A percentile compares a stretch with the other conserved stretches of the same genome.
Evolutionary conservation across 2,113 vertebrate species (phyloP).

Genomic region (Panurus biarmicus): DNA sequence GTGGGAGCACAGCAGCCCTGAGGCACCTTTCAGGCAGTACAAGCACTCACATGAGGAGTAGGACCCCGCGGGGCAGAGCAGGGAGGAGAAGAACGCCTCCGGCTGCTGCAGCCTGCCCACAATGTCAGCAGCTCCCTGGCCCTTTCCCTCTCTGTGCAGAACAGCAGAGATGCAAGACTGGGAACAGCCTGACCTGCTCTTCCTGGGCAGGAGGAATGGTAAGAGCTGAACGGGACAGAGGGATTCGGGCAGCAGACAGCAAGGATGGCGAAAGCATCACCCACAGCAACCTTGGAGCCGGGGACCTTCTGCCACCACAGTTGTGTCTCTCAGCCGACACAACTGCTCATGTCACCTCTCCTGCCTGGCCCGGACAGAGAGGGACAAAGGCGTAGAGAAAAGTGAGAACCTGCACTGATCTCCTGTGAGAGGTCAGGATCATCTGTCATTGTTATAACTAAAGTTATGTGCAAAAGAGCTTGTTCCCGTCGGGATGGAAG

Average conservation of each 20-base stretch:
- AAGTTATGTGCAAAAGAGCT: neutral
- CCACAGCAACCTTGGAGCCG: rapidly evolving
- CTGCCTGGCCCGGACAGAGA: neutral
- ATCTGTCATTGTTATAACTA: neutral
- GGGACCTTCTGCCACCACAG: neutral
- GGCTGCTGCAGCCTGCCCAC: neutral
- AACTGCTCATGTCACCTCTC: neutral
- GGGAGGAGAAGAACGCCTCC: neutral
- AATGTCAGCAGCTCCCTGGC: neutral
- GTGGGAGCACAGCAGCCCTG: neutral
- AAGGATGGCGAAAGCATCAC: neutral
- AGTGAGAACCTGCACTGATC: neutral
- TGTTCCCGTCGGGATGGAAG: neutral
- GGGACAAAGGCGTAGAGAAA: rapidly evolving
- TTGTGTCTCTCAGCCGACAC: neutral
- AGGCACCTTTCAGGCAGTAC: neutral
- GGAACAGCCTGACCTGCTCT: neutral
- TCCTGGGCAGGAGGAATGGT: neutral
- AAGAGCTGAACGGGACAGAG: rapidly evolving
- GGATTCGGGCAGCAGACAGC: neutral
- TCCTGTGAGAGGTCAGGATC: neutral
- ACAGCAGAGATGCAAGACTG: rapidly evolving
- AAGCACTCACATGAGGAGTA: neutral
- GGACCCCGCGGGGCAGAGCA: neutral
- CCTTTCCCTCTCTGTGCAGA: neutral